These are phyloP conservation scores for Falco berigora DNA, from an alignment of 2,797 vertebrate genomes.

Conservation along the genomic window DNA sequence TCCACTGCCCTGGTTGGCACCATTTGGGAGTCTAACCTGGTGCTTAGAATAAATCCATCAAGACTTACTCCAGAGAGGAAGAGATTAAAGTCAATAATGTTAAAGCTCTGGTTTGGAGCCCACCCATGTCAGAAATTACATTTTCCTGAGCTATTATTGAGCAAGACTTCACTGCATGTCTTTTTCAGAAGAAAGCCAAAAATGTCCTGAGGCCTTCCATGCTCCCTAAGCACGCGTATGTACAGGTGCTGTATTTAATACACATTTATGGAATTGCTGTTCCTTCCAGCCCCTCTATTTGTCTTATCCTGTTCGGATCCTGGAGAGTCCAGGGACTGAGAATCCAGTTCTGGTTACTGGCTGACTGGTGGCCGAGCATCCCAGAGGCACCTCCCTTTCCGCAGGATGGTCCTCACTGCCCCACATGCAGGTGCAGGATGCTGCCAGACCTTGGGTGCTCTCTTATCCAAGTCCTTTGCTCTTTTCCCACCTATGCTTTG, in stretches of 20 bases:
- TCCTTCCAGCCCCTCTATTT: background rate
- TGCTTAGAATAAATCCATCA: background rate
- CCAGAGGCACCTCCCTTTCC: background rate
- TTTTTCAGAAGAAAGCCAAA: background rate
- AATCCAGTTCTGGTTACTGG: background rate
- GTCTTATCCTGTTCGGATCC: background rate
- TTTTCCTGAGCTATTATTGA: background rate
- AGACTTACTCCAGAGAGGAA: background rate
- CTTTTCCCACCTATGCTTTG: background rate
- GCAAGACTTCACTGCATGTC: background rate
- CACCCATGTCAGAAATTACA: background rate
- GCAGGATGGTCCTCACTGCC: background rate
- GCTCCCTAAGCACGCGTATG: background rate
- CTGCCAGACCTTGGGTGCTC: background rate
- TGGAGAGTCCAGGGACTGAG: background rate
- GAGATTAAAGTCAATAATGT: background rate
- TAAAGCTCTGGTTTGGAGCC: background rate
- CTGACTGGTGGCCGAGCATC: background rate
- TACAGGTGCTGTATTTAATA: background rate
- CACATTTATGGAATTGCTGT: background rate
- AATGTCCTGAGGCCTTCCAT: background rate
- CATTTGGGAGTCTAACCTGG: background rate
- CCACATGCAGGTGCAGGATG: background rate
- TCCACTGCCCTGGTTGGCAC: background rate
- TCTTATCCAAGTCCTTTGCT: background rate